Percentiles rank a stretch among this genome's conserved stretches.
These are phyloP conservation scores for Thecophora atra DNA, from an alignment of 2,888 invertebrate species.

Conservation along the genomic window DNA sequence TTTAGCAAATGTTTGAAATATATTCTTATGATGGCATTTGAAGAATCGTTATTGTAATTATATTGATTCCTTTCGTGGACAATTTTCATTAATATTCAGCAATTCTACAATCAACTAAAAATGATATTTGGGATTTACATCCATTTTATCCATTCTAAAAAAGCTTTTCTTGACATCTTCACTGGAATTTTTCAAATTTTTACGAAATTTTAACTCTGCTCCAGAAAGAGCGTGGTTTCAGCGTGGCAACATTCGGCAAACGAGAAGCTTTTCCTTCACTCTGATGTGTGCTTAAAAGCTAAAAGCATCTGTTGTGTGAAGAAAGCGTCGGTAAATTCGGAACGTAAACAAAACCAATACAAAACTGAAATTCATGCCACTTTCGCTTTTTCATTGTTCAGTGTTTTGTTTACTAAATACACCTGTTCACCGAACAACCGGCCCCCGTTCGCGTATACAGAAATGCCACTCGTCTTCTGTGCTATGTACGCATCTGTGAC, in stretches of 20 bases:
- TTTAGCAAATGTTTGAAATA: slow-evolving; percentile 16
- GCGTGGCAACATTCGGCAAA: not conserved
- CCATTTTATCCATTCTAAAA: too few species aligned
- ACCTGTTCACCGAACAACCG: too few species aligned
- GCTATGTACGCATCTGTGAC: not conserved
- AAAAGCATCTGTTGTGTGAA: not conserved
- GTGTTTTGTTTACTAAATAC: too few species aligned
- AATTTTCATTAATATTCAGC: too few species aligned
- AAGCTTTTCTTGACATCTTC: too few species aligned
- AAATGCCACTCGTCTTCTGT: not conserved
- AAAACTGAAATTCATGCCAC: not conserved
- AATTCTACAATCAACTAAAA: too few species aligned
- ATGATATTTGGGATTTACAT: too few species aligned
- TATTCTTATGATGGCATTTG: not conserved
- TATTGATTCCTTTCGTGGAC: too few species aligned
- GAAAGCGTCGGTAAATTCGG: not conserved
- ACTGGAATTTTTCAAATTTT: too few species aligned
- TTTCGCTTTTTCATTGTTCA: not conserved
- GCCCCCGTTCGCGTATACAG: not conserved
- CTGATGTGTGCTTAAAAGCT: slow-evolving; percentile 3
- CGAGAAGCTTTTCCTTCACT: not conserved
- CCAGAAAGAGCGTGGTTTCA: too few species aligned
- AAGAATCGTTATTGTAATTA: too few species aligned
- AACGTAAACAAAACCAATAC: slow-evolving; percentile 29
- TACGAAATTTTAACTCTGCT: too few species aligned